Conservation (phyloP, 2,113 vertebrate genomes). For the Eolophus roseicapilla region DNA sequence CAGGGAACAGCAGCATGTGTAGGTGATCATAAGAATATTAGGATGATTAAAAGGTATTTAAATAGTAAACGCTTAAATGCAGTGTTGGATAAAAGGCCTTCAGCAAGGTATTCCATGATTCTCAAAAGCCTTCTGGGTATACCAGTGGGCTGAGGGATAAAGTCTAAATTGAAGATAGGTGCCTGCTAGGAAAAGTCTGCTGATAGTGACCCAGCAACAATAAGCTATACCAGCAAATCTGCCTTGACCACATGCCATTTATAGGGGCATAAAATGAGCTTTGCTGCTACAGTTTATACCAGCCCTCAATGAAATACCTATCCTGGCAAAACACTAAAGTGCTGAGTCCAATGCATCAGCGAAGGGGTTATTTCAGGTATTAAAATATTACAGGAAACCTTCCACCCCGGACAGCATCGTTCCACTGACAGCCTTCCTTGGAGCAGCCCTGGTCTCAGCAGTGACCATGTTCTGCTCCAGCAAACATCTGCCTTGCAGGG, state of each 20-base stretch:
- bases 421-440: not conserved
- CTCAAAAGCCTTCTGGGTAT: not conserved
- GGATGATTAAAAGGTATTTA: conserved; percentile 65
- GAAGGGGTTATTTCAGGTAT: not conserved
- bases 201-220: not conserved
- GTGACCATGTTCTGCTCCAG: not conserved
- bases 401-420: fast-evolving
- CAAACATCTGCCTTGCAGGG: fast-evolving
- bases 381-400: not conserved
- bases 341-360: not conserved
- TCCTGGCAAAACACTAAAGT: not conserved
- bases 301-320: not conserved
- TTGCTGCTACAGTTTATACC: not conserved
- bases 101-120: not conserved
- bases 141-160: not conserved
- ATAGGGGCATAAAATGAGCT: conserved; percentile 38
- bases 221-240: conserved; percentile 9
- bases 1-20: not conserved
- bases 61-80: conserved; percentile 67
- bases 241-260: not conserved
- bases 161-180: not conserved
- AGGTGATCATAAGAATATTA: conserved; percentile 48
- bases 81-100: conserved; percentile 44
- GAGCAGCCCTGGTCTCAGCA: not conserved
- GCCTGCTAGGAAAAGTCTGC: not conserved